phyloP scores from a whole-genome alignment of 2,888 invertebrate species.

The Drosophila paranaensis region DNA sequence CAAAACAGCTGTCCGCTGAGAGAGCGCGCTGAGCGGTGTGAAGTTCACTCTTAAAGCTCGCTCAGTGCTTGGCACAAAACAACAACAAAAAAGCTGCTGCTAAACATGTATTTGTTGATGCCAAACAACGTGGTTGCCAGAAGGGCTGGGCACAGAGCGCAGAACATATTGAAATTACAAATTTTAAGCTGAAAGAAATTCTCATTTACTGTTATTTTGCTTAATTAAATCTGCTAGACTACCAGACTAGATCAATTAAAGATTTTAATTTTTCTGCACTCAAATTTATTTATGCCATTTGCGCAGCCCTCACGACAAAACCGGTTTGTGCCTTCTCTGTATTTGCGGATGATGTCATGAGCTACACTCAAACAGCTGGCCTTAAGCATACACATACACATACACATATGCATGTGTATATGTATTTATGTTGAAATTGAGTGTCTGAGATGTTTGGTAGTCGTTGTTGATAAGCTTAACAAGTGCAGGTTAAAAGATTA shows the following conservation, averaged over 20 bases:
- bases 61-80: conserved; percentile 25
- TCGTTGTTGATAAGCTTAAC: conserved; percentile 51
- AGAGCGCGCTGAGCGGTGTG: conserved; percentile 2
- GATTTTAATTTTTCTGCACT: not conserved
- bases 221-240: not conserved
- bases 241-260: not conserved
- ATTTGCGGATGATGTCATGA: conserved; percentile 63
- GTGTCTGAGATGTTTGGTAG: conserved; percentile 31
- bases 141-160: conserved; percentile 31
- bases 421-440: not conserved
- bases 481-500: conserved; percentile 69
- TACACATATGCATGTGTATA: not conserved
- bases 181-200: not conserved
- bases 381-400: conserved; percentile 13
- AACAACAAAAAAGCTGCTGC: conserved; percentile 28
- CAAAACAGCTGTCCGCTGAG: conserved; percentile 63
- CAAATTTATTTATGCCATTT: conserved; percentile 1
- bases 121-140: conserved; percentile 47
- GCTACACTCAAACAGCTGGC: conserved; percentile 63
- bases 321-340: conserved; percentile 52
- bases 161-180: not conserved
- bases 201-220: not conserved
- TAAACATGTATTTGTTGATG: conserved; percentile 61
- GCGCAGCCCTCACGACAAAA: conserved; percentile 52
- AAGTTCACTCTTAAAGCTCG: conserved; percentile 64